Conservation (phyloP, 2,888 invertebrate genomes). For the Epinotia ramella region DNA sequence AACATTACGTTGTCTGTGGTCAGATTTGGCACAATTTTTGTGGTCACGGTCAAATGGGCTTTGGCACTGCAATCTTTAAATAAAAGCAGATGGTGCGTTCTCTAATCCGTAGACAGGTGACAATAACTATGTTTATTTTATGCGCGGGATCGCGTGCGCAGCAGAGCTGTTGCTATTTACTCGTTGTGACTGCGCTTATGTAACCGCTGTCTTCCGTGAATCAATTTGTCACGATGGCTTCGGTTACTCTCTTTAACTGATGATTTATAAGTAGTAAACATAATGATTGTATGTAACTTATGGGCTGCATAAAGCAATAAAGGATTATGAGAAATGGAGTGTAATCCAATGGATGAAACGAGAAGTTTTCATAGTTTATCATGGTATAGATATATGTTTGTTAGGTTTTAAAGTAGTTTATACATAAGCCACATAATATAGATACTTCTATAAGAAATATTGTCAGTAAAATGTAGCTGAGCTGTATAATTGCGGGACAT, state of each 20-base stretch:
- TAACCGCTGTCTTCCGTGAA: constrained; percentile 32
- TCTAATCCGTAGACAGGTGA: constrained; percentile 22
- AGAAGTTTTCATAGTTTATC: background rate
- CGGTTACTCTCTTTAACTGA: background rate
- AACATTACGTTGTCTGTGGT: constrained; percentile 58
- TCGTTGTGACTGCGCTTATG: constrained; percentile 32
- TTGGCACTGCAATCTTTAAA: constrained; percentile 51
- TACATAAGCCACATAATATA: no score
- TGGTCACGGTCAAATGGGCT: constrained; percentile 74
- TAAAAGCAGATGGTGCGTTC: constrained; percentile 52
- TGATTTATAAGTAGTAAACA: background rate
- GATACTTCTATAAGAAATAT: no score
- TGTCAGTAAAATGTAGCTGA: background rate
- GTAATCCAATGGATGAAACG: background rate
- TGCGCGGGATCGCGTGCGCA: constrained; percentile 38
- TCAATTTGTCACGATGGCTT: constrained; percentile 33
- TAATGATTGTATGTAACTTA: background rate
- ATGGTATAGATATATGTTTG: background rate
- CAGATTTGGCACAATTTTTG: constrained; percentile 68
- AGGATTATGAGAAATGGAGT: background rate
- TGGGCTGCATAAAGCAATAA: background rate
- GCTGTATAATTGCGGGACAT: no score
- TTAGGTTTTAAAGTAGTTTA: no score
- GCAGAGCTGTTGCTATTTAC: constrained; percentile 10
- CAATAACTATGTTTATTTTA: constrained; percentile 32